phyloP scores from a whole-genome alignment of 2,113 vertebrate species.

The Leuciscus idus region DNA sequence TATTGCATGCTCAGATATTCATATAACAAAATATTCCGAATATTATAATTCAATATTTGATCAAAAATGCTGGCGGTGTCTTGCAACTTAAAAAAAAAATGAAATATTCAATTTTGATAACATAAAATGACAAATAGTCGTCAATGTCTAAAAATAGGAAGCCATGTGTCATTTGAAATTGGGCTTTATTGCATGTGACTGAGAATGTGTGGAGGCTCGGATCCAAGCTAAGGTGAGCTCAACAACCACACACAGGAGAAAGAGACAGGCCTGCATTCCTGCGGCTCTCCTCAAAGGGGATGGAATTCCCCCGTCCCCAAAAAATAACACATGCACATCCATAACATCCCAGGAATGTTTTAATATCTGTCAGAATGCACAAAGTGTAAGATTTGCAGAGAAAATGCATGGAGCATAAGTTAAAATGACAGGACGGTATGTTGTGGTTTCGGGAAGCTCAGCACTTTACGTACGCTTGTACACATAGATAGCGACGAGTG shows the following conservation, averaged over 20 bases:
- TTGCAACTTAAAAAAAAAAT: neutral
- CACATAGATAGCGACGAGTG: neutral
- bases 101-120: neutral
- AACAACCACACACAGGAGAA: constrained; percentile 71
- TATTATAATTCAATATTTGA: no score
- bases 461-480: neutral
- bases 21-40: no score
- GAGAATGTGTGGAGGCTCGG: constrained; percentile 45
- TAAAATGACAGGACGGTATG: constrained; percentile 18
- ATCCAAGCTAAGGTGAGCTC: constrained; percentile 71
- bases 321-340: constrained; percentile 69
- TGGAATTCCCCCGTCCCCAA: constrained; percentile 72
- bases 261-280: constrained; percentile 85
- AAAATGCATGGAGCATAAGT: neutral
- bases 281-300: constrained; percentile 83
- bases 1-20: no score
- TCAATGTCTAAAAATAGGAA: constrained; percentile 13
- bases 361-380: constrained; percentile 66
- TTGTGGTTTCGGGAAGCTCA: constrained; percentile 21
- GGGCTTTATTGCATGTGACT: neutral
- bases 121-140: neutral
- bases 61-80: no score
- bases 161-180: neutral
- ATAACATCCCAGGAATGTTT: constrained; percentile 72
- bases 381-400: constrained; percentile 41